Conservation (phyloP, 2,797 vertebrate genomes). For the Scolopax rusticola region DNA sequence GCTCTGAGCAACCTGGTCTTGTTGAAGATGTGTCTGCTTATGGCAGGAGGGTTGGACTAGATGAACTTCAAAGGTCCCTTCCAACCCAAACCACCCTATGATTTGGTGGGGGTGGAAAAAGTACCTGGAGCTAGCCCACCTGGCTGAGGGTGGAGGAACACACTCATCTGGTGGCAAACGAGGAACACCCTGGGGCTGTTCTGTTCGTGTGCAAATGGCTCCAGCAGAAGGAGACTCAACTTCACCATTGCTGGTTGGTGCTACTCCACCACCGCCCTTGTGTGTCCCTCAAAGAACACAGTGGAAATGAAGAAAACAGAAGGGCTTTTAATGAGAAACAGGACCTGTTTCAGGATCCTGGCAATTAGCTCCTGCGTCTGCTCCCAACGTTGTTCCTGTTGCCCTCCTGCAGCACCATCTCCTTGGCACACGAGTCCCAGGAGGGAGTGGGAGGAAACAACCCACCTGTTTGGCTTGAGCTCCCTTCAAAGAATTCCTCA, state of each 20-base stretch:
- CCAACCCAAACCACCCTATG: background rate
- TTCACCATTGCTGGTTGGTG: background rate
- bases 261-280: background rate
- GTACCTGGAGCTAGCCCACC: rapidly evolving
- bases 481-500: slow-evolving; percentile 61
- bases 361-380: slow-evolving; percentile 26
- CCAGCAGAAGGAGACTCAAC: background rate
- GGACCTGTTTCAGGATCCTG: slow-evolving; percentile 17
- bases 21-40: background rate
- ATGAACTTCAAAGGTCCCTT: rapidly evolving
- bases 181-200: background rate
- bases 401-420: background rate
- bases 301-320: slow-evolving; percentile 34
- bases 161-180: rapidly evolving
- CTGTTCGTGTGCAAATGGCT: rapidly evolving
- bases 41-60: background rate
- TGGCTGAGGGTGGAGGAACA: background rate
- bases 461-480: slow-evolving; percentile 6
- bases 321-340: slow-evolving; percentile 34
- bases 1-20: background rate
- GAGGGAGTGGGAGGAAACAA: background rate
- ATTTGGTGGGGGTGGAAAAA: background rate
- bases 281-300: background rate
- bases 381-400: background rate
- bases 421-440: rapidly evolving